Percentiles rank a stretch among this genome's conserved stretches.
These are phyloP conservation scores for Gymnoscopelus braueri DNA, from an alignment of 2,797 vertebrate genomes.

Conservation along the genomic window DNA sequence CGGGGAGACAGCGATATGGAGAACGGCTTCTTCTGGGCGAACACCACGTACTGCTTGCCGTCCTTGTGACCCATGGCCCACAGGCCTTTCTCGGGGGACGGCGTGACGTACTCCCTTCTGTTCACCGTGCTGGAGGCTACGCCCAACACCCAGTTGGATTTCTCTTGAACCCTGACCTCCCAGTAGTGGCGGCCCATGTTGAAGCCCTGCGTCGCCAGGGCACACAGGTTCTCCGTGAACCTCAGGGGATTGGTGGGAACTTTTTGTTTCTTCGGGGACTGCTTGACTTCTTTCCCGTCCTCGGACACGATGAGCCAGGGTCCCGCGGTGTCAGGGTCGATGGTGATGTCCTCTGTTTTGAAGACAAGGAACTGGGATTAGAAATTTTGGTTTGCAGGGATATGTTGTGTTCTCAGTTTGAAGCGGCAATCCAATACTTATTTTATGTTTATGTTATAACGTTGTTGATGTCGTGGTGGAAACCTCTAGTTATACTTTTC, in stretches of 20 bases:
- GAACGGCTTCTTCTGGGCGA: neutral
- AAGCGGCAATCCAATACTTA: too few relatives aligned
- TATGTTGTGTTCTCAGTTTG: too few relatives aligned
- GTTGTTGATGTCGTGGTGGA: too few relatives aligned
- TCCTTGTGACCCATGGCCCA: conserved; percentile 29
- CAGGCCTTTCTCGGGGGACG: neutral
- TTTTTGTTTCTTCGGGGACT: conserved; percentile 18
- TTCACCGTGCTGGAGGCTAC: neutral
- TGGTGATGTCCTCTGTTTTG: conserved; percentile 20
- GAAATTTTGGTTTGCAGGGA: too few relatives aligned
- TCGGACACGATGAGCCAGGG: conserved; percentile 22
- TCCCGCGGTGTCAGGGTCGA: conserved; percentile 17
- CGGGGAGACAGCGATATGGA: neutral
- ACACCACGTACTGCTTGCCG: neutral
- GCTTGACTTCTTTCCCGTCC: conserved; percentile 26
- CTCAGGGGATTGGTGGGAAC: conserved; percentile 5
- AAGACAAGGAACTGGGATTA: neutral
- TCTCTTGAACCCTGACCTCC: conserved; percentile 30
- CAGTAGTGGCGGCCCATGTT: conserved; percentile 30
- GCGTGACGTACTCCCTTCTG: conserved; percentile 9
- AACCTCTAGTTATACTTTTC: too few relatives aligned
- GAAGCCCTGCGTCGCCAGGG: neutral
- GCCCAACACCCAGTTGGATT: conserved; percentile 31
- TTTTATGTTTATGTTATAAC: too few relatives aligned
- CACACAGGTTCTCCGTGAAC: conserved; percentile 21